phyloP scores from a whole-genome alignment of 37 sponge, comb jelly and placozoan species.

The Axinella damicornis region DNA sequence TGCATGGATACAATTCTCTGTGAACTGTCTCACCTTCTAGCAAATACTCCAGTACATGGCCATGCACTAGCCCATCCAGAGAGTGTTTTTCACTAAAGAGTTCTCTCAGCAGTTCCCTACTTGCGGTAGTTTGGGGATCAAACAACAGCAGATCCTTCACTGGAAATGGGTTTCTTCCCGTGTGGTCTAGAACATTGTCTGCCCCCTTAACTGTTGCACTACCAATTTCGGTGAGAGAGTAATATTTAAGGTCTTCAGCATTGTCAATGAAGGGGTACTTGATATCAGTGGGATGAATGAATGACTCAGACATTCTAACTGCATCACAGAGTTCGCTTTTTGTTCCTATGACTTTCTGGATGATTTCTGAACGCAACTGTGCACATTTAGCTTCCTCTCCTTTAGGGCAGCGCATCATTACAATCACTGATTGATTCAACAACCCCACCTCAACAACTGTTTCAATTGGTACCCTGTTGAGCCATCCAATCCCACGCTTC shows the following conservation, averaged over 20 bases:
- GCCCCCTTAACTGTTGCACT: not conserved
- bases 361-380: not conserved
- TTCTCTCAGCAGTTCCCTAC: not conserved
- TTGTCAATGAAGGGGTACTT: not conserved
- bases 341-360: not conserved
- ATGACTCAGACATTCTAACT: not conserved
- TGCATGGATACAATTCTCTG: too few relatives aligned
- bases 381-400: conserved; percentile 7
- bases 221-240: not conserved
- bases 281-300: not conserved
- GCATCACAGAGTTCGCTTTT: not conserved
- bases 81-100: not conserved
- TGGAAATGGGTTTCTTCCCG: not conserved
- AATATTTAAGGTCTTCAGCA: not conserved
- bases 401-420: conserved; percentile 25
- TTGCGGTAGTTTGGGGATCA: not conserved
- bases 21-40: too few relatives aligned
- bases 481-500: conserved; percentile 35
- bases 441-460: conserved; percentile 23
- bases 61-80: too few relatives aligned
- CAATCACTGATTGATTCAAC: not conserved
- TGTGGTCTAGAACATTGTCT: not conserved
- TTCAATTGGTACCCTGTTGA: not conserved
- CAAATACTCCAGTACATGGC: too few relatives aligned
- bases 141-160: not conserved